Percentiles rank a stretch among this genome's conserved stretches.
Evolutionary conservation across 2,797 vertebrate genomes (phyloP).

Genomic region (Micromesistius poutassou): DNA sequence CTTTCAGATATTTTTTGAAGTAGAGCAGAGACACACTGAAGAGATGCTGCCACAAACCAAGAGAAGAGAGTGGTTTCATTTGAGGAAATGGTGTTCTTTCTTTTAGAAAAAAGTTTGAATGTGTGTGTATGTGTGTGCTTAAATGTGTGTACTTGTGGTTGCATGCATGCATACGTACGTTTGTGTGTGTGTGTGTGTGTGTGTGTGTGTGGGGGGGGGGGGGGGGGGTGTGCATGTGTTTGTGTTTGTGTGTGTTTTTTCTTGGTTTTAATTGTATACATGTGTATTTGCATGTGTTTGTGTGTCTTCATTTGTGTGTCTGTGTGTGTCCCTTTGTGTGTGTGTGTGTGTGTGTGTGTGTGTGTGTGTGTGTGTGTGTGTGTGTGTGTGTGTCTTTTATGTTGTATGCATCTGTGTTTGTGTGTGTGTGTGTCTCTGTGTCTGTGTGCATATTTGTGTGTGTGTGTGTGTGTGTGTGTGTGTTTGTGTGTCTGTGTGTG

Average conservation of each 20-base stretch:
- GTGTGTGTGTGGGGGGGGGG: no score
- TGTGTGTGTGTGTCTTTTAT: no score
- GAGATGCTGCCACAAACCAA: not conserved
- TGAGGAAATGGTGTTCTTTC: not conserved
- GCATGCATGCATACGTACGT: not conserved
- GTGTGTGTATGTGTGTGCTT: not conserved
- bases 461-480: not conserved
- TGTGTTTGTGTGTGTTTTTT: not conserved
- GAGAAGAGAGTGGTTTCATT: not conserved
- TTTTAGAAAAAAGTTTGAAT: not conserved
- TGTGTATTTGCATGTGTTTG: no score
- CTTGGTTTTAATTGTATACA: no score
- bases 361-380: no score
- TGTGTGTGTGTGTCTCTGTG: no score
- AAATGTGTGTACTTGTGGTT: not conserved
- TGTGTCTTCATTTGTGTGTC: no score
- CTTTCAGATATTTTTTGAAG: not conserved
- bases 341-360: no score
- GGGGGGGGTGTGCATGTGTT: not conserved
- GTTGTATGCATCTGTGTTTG: no score
- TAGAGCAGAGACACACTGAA: not conserved
- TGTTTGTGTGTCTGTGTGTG: not conserved
- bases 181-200: not conserved
- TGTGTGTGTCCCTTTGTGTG: not conserved
- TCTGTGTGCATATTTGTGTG: no score